These are phyloP conservation scores for Dyspetes luteomarginatus DNA, from an alignment of 2,888 invertebrate genomes.

Conservation along the genomic window DNA sequence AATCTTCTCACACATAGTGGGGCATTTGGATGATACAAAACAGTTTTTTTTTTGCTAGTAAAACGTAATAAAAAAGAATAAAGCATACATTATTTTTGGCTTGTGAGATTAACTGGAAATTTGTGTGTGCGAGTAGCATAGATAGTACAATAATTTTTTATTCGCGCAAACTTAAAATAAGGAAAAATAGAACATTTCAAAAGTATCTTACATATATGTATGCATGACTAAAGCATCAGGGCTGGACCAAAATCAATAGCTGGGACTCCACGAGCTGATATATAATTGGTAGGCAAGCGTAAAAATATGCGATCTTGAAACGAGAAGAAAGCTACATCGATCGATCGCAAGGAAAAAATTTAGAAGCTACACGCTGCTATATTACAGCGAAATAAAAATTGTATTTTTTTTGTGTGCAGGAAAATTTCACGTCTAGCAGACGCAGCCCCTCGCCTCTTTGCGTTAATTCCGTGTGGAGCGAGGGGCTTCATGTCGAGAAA, in stretches of 20 bases:
- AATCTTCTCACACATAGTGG: slow-evolving; percentile 16
- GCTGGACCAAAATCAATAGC: slow-evolving; percentile 34
- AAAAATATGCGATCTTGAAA: slow-evolving; percentile 16
- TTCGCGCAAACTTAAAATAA: not conserved
- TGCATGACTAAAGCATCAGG: not conserved
- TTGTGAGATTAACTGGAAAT: not conserved
- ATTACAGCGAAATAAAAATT: not conserved
- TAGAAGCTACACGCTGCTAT: not conserved
- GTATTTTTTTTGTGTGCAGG: slow-evolving; percentile 10
- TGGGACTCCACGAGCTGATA: not conserved
- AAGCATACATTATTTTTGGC: not conserved
- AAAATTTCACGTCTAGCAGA: slow-evolving; percentile 19
- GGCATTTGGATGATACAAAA: slow-evolving; percentile 17
- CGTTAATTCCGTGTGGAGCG: slow-evolving; percentile 56
- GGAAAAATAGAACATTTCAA: not conserved
- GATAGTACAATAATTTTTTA: not conserved
- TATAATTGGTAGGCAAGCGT: slow-evolving; percentile 12
- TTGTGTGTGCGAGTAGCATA: not conserved
- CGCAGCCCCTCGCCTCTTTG: slow-evolving; percentile 23
- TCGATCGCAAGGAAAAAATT: not conserved
- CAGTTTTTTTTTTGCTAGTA: not conserved
- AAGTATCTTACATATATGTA: not conserved
- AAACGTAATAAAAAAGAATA: slow-evolving; percentile 6
- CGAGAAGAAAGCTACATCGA: not conserved
- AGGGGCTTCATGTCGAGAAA: slow-evolving; percentile 52